These are phyloP conservation scores for Caenorhabditis macrosperma DNA, from an alignment of 2,888 invertebrate genomes.

Conservation along the genomic window DNA sequence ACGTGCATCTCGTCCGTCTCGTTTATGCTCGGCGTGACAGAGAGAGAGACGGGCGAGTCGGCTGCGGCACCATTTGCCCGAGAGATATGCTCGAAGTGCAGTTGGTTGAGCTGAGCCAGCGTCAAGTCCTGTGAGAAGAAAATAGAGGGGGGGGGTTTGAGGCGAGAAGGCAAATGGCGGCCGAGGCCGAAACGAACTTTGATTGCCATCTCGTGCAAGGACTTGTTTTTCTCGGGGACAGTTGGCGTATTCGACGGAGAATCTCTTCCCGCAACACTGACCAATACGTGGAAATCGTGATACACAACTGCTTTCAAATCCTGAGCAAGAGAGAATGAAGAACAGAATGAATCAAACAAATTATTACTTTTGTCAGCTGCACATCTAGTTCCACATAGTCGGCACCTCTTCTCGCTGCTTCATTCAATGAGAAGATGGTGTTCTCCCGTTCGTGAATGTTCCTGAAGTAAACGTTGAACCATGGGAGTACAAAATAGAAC, in stretches of 20 bases:
- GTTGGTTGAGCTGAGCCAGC: constrained; percentile 65
- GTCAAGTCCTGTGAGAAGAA: constrained; percentile 62
- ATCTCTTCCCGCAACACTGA: constrained; percentile 81
- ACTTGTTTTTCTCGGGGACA: constrained; percentile 40
- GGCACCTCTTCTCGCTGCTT: constrained; percentile 93
- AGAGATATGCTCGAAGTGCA: constrained; percentile 84
- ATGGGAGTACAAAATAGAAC: background rate
- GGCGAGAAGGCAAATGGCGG: background rate
- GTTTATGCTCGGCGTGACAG: constrained; percentile 58
- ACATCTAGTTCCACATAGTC: constrained; percentile 99
- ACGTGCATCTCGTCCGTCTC: constrained; percentile 74
- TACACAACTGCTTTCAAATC: constrained; percentile 89
- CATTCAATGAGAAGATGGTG: constrained; percentile 93
- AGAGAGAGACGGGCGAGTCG: constrained; percentile 30
- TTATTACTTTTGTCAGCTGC: constrained; percentile 88
- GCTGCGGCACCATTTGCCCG: constrained; percentile 90
- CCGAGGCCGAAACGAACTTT: constrained; percentile 54
- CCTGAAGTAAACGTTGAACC: constrained; percentile 16
- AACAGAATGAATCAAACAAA: background rate
- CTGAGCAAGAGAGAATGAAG: constrained; percentile 67
- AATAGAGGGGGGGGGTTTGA: background rate
- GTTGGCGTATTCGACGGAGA: constrained; percentile 44
- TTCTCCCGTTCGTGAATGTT: constrained; percentile 86
- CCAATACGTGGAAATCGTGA: constrained; percentile 96
- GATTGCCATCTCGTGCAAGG: constrained; percentile 68